Percentiles rank a stretch among this genome's conserved stretches.
phyloP scores from a whole-genome alignment of 2,888 invertebrate species.

The Clepsis dumicolana region DNA sequence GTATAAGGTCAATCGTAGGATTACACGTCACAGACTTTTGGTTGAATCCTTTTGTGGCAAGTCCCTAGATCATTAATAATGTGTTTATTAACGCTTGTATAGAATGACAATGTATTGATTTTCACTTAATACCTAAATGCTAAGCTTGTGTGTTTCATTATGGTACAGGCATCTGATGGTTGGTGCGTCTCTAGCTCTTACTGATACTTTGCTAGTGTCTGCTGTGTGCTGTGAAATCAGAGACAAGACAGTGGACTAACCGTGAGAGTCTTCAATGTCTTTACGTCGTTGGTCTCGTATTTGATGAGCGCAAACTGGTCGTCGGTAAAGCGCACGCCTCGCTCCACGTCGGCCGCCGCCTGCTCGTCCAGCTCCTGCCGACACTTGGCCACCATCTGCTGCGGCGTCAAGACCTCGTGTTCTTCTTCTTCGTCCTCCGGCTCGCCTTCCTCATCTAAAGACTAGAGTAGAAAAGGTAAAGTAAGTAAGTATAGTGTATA shows the following conservation, averaged over 20 bases:
- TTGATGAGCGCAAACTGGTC: conserved; percentile 87
- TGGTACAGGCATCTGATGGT: background rate
- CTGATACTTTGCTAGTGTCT: too few relatives aligned
- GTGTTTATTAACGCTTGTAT: too few relatives aligned
- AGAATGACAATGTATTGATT: too few relatives aligned
- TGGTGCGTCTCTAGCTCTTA: background rate
- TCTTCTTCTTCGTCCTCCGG: conserved; percentile 67
- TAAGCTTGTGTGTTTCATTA: too few relatives aligned
- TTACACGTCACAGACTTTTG: conserved; percentile 1
- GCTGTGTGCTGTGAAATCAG: too few relatives aligned
- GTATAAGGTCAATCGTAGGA: background rate
- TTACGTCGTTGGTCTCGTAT: conserved; percentile 88
- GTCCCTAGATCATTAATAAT: too few relatives aligned
- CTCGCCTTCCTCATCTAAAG: conserved; percentile 75
- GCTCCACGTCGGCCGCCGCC: conserved; percentile 77
- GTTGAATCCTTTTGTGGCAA: background rate
- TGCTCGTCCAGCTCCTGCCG: conserved; percentile 69
- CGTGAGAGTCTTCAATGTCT: conserved; percentile 84
- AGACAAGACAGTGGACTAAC: conserved; percentile 69
- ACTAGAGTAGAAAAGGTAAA: conserved; percentile 57
- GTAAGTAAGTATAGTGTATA: background rate
- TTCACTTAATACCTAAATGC: too few relatives aligned
- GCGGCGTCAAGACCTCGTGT: conserved; percentile 73
- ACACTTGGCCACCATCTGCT: conserved; percentile 70
- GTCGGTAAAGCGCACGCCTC: conserved; percentile 84